Percentiles rank a stretch among this genome's conserved stretches.
Conservation (phyloP, 37 sponge, comb jelly and placozoan genomes). For the Theonella swinhoei region DNA sequence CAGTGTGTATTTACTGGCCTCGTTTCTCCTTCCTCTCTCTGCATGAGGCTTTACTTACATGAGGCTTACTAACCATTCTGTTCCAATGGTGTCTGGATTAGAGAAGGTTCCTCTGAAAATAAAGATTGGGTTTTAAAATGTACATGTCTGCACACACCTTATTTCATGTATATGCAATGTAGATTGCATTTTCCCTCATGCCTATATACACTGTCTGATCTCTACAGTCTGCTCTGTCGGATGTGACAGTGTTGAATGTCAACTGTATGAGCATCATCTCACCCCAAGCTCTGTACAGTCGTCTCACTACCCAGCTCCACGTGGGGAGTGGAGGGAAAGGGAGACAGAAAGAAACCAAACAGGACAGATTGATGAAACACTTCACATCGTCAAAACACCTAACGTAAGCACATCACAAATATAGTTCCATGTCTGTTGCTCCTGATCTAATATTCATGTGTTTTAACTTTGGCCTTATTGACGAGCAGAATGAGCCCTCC, state of each 20-base stretch:
- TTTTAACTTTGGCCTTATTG: too few relatives aligned
- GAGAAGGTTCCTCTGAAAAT: too few relatives aligned
- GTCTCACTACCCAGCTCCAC: constrained; percentile 13
- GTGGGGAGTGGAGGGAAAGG: background rate
- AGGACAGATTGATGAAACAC: constrained; percentile 4
- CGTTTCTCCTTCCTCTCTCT: too few relatives aligned
- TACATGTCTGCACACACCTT: too few relatives aligned
- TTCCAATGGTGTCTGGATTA: too few relatives aligned
- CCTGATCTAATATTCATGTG: background rate
- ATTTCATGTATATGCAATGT: too few relatives aligned
- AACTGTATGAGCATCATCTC: constrained; percentile 65
- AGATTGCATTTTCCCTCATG: background rate
- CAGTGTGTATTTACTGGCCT: too few relatives aligned
- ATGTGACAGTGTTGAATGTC: constrained; percentile 3
- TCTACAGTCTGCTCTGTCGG: background rate
- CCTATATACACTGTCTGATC: too few relatives aligned
- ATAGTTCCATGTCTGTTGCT: background rate
- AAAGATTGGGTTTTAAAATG: too few relatives aligned
- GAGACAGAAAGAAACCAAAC: background rate
- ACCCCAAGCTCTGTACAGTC: constrained; percentile 46
- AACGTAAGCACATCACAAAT: constrained; percentile 60
- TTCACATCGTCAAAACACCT: constrained; percentile 47
- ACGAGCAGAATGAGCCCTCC: too few relatives aligned
- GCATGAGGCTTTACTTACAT: too few relatives aligned
- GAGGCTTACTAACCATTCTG: too few relatives aligned